Evolutionary conservation across 2,888 invertebrate species (phyloP).

Genomic region (Ecdyonurus torrentis): DNA sequence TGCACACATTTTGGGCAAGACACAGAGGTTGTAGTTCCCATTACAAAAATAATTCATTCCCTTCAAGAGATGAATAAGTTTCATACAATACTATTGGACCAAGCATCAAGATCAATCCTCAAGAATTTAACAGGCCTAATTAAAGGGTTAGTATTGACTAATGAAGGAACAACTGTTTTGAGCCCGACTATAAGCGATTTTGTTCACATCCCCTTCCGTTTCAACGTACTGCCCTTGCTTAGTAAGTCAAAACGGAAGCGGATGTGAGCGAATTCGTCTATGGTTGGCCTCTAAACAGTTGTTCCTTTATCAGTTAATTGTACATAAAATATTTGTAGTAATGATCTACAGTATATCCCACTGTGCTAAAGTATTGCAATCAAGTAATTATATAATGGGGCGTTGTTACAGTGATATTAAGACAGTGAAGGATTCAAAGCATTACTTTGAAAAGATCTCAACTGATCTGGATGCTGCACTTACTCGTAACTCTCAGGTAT

Average conservation of each 20-base stretch:
- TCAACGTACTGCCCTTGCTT: too few relatives aligned
- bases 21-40: conserved; percentile 57
- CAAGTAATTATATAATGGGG: too few relatives aligned
- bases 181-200: too few relatives aligned
- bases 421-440: conserved; percentile 76
- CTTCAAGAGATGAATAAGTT: conserved; percentile 88
- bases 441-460: conserved; percentile 86
- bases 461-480: conserved; percentile 76
- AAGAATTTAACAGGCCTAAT: conserved; percentile 82
- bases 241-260: too few relatives aligned
- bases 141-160: conserved; percentile 58
- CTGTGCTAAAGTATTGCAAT: neutral
- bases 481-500: conserved; percentile 72
- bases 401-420: conserved; percentile 59
- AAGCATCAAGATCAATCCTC: conserved; percentile 75
- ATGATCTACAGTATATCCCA: neutral
- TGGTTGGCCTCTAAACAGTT: too few relatives aligned
- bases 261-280: too few relatives aligned
- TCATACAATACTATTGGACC: conserved; percentile 77
- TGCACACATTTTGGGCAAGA: conserved; percentile 77
- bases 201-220: too few relatives aligned
- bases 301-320: too few relatives aligned
- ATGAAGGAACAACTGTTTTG: too few relatives aligned
- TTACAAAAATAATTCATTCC: conserved; percentile 60
- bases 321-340: neutral